Conservation (phyloP, 2,797 vertebrate species). For the Odontamblyopus rebecca region DNA sequence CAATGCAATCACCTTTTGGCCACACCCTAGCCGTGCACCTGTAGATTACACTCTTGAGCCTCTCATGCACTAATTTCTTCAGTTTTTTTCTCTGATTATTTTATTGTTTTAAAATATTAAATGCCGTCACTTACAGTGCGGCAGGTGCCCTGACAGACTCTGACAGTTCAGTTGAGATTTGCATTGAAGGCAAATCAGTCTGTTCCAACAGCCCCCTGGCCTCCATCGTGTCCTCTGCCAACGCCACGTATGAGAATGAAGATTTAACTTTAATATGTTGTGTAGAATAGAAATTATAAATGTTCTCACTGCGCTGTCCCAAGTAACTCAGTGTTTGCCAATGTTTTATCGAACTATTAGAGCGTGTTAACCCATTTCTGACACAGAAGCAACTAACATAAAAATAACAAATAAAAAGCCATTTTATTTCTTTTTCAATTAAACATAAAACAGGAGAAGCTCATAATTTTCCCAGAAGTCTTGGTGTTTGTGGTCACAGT, state of each 20-base stretch:
- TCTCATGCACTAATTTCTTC: no score
- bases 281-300: not conserved
- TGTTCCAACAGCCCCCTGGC: not conserved
- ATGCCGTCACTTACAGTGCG: not conserved
- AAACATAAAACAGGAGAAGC: not conserved
- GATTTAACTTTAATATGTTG: not conserved
- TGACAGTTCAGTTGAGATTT: constrained; percentile 68
- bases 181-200: constrained; percentile 78
- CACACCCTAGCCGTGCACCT: no score
- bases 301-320: not conserved
- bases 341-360: not conserved
- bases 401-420: not conserved
- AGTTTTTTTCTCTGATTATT: no score
- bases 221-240: not conserved
- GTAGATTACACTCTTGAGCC: no score
- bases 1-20: no score
- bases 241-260: not conserved
- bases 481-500: not conserved
- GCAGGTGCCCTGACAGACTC: constrained; percentile 16
- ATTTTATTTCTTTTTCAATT: not conserved
- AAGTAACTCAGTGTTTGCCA: not conserved
- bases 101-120: not conserved
- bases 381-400: not conserved
- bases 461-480: not conserved
- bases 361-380: not conserved